Evolutionary conservation across 2,113 vertebrate species (phyloP), one percentile per base, ranked within the genome.

Genomic region (Sebastes schlegelii): DNA sequence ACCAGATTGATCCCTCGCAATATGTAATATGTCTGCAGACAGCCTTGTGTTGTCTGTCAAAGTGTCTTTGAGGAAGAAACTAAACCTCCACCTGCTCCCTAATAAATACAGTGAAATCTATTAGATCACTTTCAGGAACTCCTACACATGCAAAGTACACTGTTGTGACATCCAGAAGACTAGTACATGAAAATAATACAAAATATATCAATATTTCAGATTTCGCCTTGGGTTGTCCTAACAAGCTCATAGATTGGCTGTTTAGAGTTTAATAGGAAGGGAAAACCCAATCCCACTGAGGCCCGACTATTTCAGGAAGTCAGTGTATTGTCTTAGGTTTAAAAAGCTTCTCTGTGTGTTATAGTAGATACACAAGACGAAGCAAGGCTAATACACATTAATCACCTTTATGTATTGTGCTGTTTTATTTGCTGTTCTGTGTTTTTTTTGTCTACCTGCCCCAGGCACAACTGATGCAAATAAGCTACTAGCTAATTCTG

Each of bases 181-280:
- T 43, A 9, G 61, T 65, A 55, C 74, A 70, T 16, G 23, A 62
- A 83, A 69, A 85, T 80, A 58, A 79, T 65, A 79, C 48, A 61
- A 76, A 64, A 68, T 71, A 11, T 69, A 77, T 89, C 21, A 79
- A 82, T 88, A 81, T 80, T 88, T 86, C 21, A 88, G 54, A 73
- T 74, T 79, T 79, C 16, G 55, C 79, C 76, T 49, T 45, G 63
- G 70, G 83, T 89, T 67, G 69, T 64, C 64, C 68, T 77, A 77
- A 86, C 60, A 67, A 82, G 7, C 8, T 34, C 68, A 58, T 79
- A 68, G 67, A 74, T 74, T 57, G 45, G 55, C 49, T 60, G 17
- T 55, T 82, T 80, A 76, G 76, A 84, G 63, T 86, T 88, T 75
- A 89, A 89, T 73, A 77, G 55, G 72, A 77, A 83, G 52, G 19